Percentiles rank a stretch among this genome's conserved stretches.
These are phyloP conservation scores for Bucorvus abyssinicus DNA, from an alignment of 2,797 vertebrate genomes.

Conservation along the genomic window DNA sequence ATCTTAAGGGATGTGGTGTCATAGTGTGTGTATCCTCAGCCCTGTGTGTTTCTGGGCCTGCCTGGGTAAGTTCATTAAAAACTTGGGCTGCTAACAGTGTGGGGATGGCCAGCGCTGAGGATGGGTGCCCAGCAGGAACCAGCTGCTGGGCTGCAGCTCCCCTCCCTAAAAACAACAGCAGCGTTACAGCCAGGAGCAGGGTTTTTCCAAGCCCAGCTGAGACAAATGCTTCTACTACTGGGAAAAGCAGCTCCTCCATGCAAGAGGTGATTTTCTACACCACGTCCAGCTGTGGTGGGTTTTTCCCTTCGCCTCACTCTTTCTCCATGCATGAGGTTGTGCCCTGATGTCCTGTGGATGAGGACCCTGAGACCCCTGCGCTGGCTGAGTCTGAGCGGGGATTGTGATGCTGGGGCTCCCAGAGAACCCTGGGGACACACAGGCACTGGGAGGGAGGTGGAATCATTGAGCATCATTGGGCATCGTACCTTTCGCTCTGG, in stretches of 20 bases:
- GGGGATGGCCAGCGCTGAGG: neutral
- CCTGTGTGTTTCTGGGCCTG: fast-evolving
- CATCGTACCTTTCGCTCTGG: neutral
- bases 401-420: neutral
- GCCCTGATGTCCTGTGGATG: fast-evolving
- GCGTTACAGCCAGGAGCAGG: neutral
- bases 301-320: neutral
- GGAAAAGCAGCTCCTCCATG: neutral
- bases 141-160: neutral
- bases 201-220: neutral
- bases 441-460: neutral
- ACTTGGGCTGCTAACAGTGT: neutral
- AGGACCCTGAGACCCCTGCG: fast-evolving
- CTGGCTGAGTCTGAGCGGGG: neutral
- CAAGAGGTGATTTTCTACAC: neutral
- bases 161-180: neutral
- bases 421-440: fast-evolving
- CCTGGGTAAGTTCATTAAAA: neutral
- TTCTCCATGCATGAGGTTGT: neutral
- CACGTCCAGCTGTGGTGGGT: neutral
- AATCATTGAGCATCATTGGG: neutral
- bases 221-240: neutral
- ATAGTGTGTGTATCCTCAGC: fast-evolving
- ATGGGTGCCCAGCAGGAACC: too few relatives aligned
- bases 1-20: neutral